These are phyloP conservation scores for Chiloscyllium punctatum DNA, from an alignment of 2,797 vertebrate genomes.

Conservation along the genomic window DNA sequence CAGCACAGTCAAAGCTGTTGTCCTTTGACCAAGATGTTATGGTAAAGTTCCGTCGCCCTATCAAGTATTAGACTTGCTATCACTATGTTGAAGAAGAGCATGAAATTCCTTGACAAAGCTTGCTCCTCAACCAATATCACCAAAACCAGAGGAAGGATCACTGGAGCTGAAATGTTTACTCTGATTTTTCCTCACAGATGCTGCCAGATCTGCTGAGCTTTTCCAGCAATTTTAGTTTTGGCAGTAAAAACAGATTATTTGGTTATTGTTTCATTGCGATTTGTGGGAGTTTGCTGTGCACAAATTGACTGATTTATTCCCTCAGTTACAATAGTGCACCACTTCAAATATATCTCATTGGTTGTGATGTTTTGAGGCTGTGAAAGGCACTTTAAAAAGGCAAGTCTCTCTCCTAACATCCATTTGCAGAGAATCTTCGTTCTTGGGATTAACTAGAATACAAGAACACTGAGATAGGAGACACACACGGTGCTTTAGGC, in stretches of 20 bases:
- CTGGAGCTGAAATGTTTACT: too few species aligned
- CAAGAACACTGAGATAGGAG: not conserved
- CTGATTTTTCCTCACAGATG: too few species aligned
- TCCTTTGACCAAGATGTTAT: not conserved
- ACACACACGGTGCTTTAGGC: not conserved
- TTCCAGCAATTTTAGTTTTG: too few species aligned
- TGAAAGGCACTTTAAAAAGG: not conserved
- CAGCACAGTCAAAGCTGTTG: not conserved
- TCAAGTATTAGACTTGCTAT: not conserved
- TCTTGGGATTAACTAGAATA: not conserved
- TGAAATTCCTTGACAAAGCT: not conserved
- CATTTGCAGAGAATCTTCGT: not conserved
- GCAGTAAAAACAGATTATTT: not conserved
- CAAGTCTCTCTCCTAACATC: not conserved
- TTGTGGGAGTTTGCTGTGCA: not conserved
- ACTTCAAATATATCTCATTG: constrained; percentile 7
- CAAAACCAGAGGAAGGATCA: not conserved
- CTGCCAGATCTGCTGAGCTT: too few species aligned
- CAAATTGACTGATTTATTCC: not conserved
- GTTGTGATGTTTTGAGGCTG: not conserved
- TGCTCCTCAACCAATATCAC: not conserved
- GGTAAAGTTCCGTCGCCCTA: not conserved
- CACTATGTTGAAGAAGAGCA: not conserved
- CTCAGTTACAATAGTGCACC: not conserved
- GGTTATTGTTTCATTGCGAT: not conserved